Percentiles rank a stretch among this genome's conserved stretches.
phyloP scores from a whole-genome alignment of 2,888 invertebrate species.

The Leucania comma region DNA sequence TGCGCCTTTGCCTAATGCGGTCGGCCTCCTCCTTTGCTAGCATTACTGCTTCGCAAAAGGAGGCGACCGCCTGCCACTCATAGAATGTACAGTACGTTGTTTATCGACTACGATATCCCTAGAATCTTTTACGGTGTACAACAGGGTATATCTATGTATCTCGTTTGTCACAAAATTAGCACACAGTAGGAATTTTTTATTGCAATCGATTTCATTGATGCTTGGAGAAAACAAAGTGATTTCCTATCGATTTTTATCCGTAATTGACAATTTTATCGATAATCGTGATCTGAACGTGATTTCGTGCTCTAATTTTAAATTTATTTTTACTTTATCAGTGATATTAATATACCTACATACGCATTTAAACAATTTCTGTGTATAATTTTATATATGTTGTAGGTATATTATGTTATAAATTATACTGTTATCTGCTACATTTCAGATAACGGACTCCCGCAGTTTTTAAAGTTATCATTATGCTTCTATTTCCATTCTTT shows the following conservation, averaged over 20 bases:
- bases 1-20: no score
- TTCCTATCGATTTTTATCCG: slow-evolving; percentile 9
- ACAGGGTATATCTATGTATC: no score
- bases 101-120: no score
- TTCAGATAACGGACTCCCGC: slow-evolving; percentile 48
- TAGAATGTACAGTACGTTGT: no score
- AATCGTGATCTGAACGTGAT: slow-evolving; percentile 29
- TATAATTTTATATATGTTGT: neutral
- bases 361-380: neutral
- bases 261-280: slow-evolving; percentile 36
- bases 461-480: slow-evolving; percentile 8
- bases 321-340: slow-evolving; percentile 31
- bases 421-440: slow-evolving; percentile 33
- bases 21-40: no score
- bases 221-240: slow-evolving; percentile 7
- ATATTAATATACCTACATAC: neutral
- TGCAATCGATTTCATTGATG: slow-evolving; percentile 12
- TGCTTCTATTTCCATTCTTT: slow-evolving; percentile 13
- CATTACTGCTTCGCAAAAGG: no score
- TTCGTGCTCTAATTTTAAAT: slow-evolving; percentile 20
- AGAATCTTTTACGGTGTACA: no score
- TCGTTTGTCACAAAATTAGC: slow-evolving; percentile 3
- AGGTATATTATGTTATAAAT: neutral
- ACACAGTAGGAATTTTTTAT: slow-evolving; percentile 11
- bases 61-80: no score